Evolutionary conservation across 2,113 vertebrate species (phyloP).

Genomic region (Lynx canadensis): DNA sequence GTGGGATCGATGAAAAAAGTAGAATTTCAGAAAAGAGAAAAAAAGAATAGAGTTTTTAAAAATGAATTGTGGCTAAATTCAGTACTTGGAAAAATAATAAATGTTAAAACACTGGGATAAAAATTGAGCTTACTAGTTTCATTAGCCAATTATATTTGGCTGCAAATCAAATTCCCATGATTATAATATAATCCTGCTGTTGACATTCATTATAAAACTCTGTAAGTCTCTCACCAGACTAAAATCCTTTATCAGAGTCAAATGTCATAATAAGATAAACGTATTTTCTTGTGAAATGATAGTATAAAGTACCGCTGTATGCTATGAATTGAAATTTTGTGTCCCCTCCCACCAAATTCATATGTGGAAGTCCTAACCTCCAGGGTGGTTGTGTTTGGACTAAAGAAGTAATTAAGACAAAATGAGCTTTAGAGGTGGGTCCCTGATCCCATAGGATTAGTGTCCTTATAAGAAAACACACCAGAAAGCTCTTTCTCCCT

Average conservation of each 20-base stretch:
- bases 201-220: not conserved
- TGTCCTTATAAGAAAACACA: not conserved
- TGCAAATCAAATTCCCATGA: not conserved
- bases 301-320: not conserved
- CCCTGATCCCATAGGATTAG: not conserved
- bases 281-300: not conserved
- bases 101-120: not conserved
- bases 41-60: not conserved
- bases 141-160: not conserved
- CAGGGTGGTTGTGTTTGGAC: not conserved
- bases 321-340: not conserved
- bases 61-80: not conserved
- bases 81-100: not conserved
- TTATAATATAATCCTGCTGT: not conserved
- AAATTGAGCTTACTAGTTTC: not conserved
- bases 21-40: not conserved
- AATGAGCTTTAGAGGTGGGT: not conserved
- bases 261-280: not conserved
- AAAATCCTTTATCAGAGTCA: slow-evolving; percentile 9
- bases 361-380: not conserved
- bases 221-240: not conserved
- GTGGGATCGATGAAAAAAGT: not conserved
- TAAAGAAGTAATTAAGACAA: not conserved
- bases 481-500: not conserved
- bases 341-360: accelerated